Percentiles rank a stretch among this genome's conserved stretches.
These are phyloP conservation scores for Ectemnius continuus DNA, from an alignment of 2,888 invertebrate species.

Conservation along the genomic window DNA sequence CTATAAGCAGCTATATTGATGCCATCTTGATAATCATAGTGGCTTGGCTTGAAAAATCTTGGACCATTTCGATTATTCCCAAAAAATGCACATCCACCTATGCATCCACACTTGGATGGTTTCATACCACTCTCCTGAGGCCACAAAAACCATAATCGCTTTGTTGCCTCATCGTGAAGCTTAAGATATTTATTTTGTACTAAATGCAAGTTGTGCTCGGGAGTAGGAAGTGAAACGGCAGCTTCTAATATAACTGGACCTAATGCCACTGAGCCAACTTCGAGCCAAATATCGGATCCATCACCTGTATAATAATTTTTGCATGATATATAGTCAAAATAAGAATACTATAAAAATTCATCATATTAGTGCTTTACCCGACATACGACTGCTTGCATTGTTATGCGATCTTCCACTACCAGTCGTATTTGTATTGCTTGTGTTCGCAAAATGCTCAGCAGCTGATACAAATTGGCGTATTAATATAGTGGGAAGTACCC, in stretches of 20 bases:
- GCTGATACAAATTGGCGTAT: slow-evolving; percentile 84
- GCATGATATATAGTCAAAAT: slow-evolving; percentile 8
- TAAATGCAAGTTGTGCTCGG: slow-evolving; percentile 87
- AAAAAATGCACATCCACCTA: slow-evolving; percentile 96
- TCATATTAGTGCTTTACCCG: slow-evolving; percentile 58
- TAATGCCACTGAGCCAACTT: slow-evolving; percentile 93
- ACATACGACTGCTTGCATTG: slow-evolving; percentile 78
- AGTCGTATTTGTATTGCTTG: slow-evolving; percentile 85
- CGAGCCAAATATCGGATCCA: slow-evolving; percentile 89
- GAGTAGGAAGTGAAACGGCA: slow-evolving; percentile 88
- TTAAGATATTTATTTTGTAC: slow-evolving; percentile 90
- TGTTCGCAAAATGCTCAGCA: slow-evolving; percentile 78
- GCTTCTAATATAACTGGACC: slow-evolving; percentile 95
- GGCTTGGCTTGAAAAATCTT: slow-evolving; percentile 91
- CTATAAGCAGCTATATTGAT: slow-evolving; percentile 89
- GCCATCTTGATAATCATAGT: slow-evolving; percentile 89
- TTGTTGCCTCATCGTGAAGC: slow-evolving; percentile 90
- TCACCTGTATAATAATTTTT: slow-evolving; percentile 68
- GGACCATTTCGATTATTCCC: slow-evolving; percentile 94
- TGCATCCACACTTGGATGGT: slow-evolving; percentile 92
- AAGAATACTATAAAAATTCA: neutral
- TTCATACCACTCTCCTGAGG: slow-evolving; percentile 83
- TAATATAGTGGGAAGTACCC: slow-evolving; percentile 87
- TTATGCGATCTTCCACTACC: slow-evolving; percentile 81
- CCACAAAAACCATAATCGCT: slow-evolving; percentile 97